Evolutionary conservation across 2,888 invertebrate species (phyloP).

Genomic region (Tryphoninae sp.): DNA sequence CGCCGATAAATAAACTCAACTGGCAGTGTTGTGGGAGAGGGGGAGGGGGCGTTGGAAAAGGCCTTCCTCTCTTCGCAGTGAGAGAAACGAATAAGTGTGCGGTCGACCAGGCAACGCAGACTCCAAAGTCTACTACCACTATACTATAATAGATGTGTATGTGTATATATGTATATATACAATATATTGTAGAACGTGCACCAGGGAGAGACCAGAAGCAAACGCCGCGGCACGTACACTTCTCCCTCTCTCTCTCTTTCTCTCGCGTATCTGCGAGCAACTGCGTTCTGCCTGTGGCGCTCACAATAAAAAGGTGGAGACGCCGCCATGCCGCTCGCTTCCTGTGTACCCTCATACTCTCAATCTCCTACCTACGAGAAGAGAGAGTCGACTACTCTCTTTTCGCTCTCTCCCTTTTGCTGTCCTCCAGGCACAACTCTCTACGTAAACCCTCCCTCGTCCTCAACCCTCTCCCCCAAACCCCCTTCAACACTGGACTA

Average conservation of each 20-base stretch:
- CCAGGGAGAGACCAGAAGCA: conserved; percentile 56
- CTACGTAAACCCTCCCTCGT: conserved; percentile 36
- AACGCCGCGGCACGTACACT: conserved; percentile 63
- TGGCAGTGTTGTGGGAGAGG: conserved; percentile 65
- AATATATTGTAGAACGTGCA: conserved; percentile 43
- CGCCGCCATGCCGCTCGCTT: conserved; percentile 75
- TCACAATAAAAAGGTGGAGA: conserved; percentile 81
- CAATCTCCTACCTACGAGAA: conserved; percentile 44
- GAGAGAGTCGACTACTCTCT: conserved; percentile 12
- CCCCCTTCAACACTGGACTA: conserved; percentile 34
- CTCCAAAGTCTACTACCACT: conserved; percentile 48
- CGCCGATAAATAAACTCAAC: conserved; percentile 80
- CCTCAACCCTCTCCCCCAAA: conserved; percentile 22
- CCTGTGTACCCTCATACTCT: conserved; percentile 61
- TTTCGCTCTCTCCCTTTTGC: conserved; percentile 24
- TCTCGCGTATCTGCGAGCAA: conserved; percentile 55
- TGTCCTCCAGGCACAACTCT: conserved; percentile 12
- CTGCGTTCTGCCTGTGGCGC: conserved; percentile 78
- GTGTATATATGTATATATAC: conserved; percentile 26
- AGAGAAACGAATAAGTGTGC: conserved; percentile 76
- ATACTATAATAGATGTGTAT: conserved; percentile 14
- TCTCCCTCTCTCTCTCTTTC: conserved; percentile 54
- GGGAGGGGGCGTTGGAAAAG: conserved; percentile 50
- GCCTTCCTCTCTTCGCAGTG: conserved; percentile 28
- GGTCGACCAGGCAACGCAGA: conserved; percentile 53